Percentiles rank a stretch among this genome's conserved stretches.
Conservation (phyloP, 2,113 vertebrate genomes). For the Dromas ardeola region DNA sequence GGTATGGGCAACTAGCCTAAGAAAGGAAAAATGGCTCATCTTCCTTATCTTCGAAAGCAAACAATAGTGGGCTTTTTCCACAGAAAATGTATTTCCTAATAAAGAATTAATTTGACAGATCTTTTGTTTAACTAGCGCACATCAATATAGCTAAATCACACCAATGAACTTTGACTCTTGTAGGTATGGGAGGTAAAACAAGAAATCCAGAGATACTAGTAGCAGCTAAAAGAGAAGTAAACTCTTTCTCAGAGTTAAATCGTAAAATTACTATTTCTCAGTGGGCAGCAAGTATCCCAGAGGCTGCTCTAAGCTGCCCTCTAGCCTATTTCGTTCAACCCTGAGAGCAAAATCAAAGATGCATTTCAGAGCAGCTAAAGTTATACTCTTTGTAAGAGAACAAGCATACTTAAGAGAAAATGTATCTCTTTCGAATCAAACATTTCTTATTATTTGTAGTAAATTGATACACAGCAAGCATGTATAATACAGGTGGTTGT, state of each 20-base stretch:
- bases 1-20: not conserved
- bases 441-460: not conserved
- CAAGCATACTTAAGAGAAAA: not conserved
- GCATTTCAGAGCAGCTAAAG: not conserved
- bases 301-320: not conserved
- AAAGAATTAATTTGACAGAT: not conserved
- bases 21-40: not conserved
- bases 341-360: not conserved
- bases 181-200: not conserved
- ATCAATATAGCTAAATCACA: not conserved
- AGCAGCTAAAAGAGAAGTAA: not conserved
- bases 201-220: not conserved
- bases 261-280: not conserved
- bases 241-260: not conserved
- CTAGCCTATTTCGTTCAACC: not conserved
- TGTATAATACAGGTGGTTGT: not conserved
- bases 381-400: not conserved
- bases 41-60: not conserved
- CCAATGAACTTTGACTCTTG: not conserved
- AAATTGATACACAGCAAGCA: not conserved
- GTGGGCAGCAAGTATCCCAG: not conserved
- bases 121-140: not conserved
- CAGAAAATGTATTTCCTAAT: not conserved
- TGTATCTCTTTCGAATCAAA: not conserved
- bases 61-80: not conserved